Base-by-base conservation (phyloP, 2,797 vertebrate species). In the Vultur gryphus region DNA sequence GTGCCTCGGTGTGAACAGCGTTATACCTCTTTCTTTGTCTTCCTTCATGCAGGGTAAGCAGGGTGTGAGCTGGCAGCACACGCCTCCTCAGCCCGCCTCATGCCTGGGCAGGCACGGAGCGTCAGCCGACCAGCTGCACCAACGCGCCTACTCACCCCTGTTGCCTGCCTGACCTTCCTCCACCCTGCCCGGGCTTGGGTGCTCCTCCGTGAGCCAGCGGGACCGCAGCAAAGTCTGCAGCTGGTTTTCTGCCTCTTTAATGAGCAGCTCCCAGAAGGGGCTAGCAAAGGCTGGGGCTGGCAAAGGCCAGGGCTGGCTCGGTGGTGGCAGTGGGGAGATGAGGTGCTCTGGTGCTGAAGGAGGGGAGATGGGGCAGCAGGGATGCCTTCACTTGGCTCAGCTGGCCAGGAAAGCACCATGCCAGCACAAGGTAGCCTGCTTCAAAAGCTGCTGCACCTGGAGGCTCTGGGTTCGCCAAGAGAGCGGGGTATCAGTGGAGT, bases 401-500 rank as follows among this genome's bases (percentile, higher is more conserved):
- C 33, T 64, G 73, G 26, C 57, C 54, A n/a, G 49, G 26, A 82
- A 71, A 66, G 41, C 69, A 26, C 25, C 1, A 5, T 65, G 39
- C 7, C n/a, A 54, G 72, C 5, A 3, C 0, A 4, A 37, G 35
- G 37, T 3, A 71, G 19, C 13, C 25, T 8, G 4, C n/a, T 71
- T 64, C 78, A 82, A 61, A 84, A 29, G 51, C 48, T 67, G 52
- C 61, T 46, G 46, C 16, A 25, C 23, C 37, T 55, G 44, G 59
- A 84, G 48, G 16, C 33, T 79, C 48, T 71, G 3, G 1, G 16
- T 83, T 89, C 90, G 33, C 9, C 39, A 28, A 35, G 11, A 43
- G 46, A 61, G 25, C 0, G 1, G 2, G 24, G 3, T 70, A 18
- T 20, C 1, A 0, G n/a, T 35, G 43, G 31, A 48, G 41, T 37